Evolutionary conservation across 2,797 vertebrate species (phyloP), one percentile per base, ranked within the genome.

Genomic region (Neopelma chrysocephalum): DNA sequence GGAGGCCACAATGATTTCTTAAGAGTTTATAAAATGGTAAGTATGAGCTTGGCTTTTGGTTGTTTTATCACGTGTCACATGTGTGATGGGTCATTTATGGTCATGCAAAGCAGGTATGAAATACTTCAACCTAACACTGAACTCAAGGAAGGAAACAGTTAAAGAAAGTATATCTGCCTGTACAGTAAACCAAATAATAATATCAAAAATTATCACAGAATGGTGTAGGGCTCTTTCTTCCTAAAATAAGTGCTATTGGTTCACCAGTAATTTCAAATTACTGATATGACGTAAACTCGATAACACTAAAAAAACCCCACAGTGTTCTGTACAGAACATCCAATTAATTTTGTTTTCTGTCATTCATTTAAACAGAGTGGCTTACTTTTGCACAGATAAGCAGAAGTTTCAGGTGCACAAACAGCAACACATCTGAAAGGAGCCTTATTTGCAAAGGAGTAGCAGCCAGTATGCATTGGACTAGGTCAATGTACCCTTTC

Each of bases 391-490:
- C 43, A 70, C 27, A 89, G 84, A 85, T 68, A 75, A 94, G 83
- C 57, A 85, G 53, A n/a, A 86, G 57, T 94, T 94, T 92, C 83
- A 87, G 80, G 73, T 90, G 57, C 31, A 89, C 68, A 94, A 90
- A 85, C 51, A 87, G 73, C 90, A 84, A 71, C 34, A 76, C 36
- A 51, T 51, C 60, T 93, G 66, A 94, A 94, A 92, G 60, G 21
- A 94, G 38, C 64, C 42, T 92, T 93, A 76, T 90, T 91, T 31
- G 4, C 82, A 78, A 65, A 86, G 29, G 56, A 21, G 38, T 18
- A 78, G 65, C 29, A 85, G 45, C 61, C 84, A 83, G 64, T 31
- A 58, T 10, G 8, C 43, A 66, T 45, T 80, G 38, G 40, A 75
- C 53, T 84, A 75, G 14, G 60, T 45, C 60, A 90, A 26, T 54